phyloP scores from a whole-genome alignment of 1,140 invertebrate genomes.

The Steinernema feltiae region DNA sequence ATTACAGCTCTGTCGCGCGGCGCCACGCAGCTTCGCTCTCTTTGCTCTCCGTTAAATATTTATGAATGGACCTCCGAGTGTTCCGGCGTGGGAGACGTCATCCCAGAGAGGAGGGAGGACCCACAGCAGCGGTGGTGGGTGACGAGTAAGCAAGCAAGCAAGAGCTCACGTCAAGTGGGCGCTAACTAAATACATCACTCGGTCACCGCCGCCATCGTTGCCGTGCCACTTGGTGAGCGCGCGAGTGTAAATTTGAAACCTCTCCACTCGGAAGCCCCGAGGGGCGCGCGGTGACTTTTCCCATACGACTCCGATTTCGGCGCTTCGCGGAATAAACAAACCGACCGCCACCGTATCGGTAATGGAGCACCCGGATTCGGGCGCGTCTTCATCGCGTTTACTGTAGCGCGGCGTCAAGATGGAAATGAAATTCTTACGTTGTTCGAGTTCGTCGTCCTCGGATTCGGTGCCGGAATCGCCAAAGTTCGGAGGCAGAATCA shows the following conservation, averaged over 20 bases:
- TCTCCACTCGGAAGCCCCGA: constrained; percentile 3
- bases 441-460: neutral
- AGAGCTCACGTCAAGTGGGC: neutral
- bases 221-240: constrained; percentile 7
- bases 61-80: neutral
- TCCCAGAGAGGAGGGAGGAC: no score
- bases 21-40: no score
- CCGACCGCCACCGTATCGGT: neutral
- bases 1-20: no score
- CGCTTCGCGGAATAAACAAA: constrained; percentile 6
- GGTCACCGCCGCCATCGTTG: neutral
- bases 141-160: no score
- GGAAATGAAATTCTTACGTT: neutral
- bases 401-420: neutral
- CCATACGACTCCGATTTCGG: constrained; percentile 9
- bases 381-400: no score
- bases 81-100: neutral
- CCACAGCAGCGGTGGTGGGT: no score
- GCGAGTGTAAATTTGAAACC: constrained; percentile 15
- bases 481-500: neutral
- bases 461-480: neutral
- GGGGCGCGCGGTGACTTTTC: constrained; percentile 10
- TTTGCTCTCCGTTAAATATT: neutral
- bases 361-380: neutral
- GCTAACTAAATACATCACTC: neutral